Base-by-base conservation (phyloP, 1,140 invertebrate genomes). In the Neodiprion fabricii region DNA sequence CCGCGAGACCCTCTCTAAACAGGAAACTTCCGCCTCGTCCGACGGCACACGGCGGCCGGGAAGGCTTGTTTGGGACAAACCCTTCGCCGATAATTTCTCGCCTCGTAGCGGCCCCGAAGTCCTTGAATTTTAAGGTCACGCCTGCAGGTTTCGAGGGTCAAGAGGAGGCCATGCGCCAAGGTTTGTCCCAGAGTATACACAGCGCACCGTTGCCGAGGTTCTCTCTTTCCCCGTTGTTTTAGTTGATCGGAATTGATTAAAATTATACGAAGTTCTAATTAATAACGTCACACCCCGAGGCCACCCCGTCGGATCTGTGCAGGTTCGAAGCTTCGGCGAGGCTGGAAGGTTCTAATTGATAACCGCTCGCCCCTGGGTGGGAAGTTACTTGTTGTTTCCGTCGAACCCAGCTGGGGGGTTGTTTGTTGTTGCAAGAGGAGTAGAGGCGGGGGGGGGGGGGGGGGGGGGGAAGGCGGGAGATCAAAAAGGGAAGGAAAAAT, bases 241-340 rank as follows among this genome's bases (percentile, higher is more conserved):
- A 17, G 53, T 61, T 61, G n/a, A 61, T 61, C 53, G n/a, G n/a
- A 61, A 61, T 61, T 61, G 11, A 61, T 61, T 61, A 61, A 61
- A 61, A 61, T 61, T 61, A 40, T 40, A 61, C 53, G 11, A 61
- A 61, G 53, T 61, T 9, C 53, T 61, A 61, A 61, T 61, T 61
- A 61, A 61, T 61, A 61, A 61, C 53, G 53, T 61, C 53, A 12
- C 53, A 61, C 53, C 53, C 53, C 9, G 5, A 17, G 53, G 53
- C 53, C 11, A 17, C 11, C 53, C 53, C n/a, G 28, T 40, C 28
- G 53, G 53, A 61, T 14, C 50, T 61, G 11, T 12, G n/a, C 53
- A 61, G 53, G 53, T 4, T 61, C n/a, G 53, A 61, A 12, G 53
- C 11, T 17, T 61, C 53, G 53, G 4, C n/a, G 53, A 7, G 4